Evolutionary conservation across 92 coral and sea anemone species (phyloP).

Genomic region (Hydrozoanthus gracilis): DNA sequence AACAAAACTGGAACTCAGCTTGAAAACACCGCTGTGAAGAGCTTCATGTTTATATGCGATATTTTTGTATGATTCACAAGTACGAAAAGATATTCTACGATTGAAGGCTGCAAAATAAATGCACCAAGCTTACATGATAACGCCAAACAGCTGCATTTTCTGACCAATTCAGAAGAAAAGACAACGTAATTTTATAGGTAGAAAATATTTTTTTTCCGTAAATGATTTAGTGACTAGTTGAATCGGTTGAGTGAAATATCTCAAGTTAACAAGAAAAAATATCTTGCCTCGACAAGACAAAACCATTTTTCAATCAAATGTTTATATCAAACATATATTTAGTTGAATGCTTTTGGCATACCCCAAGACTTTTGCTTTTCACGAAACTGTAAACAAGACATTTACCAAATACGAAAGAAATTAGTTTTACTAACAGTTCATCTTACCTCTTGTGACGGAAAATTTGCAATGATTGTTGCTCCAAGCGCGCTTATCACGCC

Average conservation of each 20-base stretch:
- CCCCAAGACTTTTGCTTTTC: constrained; percentile 1
- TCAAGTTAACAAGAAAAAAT: not conserved
- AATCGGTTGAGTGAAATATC: not conserved
- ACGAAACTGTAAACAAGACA: not conserved
- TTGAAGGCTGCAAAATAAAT: not conserved
- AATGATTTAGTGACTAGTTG: not conserved
- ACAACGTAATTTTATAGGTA: not conserved
- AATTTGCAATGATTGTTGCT: constrained; percentile 92
- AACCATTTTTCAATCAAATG: not conserved
- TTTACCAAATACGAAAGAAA: not conserved
- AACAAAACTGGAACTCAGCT: not conserved
- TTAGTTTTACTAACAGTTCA: not conserved
- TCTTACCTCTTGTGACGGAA: constrained; percentile 93
- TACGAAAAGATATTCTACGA: not conserved
- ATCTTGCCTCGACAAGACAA: not conserved
- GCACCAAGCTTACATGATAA: not conserved
- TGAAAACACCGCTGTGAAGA: not conserved
- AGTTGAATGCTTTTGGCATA: not conserved
- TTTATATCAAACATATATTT: not conserved
- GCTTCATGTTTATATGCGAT: not conserved
- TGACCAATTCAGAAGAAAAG: not conserved
- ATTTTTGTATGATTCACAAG: not conserved
- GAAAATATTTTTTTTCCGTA: not conserved
- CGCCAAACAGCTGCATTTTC: not conserved
- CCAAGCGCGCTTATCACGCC: constrained; percentile 87